A percentile compares a stretch with the other conserved stretches of the same genome.
phyloP scores from a whole-genome alignment of 2,113 vertebrate species.

The Larimichthys polyactis region DNA sequence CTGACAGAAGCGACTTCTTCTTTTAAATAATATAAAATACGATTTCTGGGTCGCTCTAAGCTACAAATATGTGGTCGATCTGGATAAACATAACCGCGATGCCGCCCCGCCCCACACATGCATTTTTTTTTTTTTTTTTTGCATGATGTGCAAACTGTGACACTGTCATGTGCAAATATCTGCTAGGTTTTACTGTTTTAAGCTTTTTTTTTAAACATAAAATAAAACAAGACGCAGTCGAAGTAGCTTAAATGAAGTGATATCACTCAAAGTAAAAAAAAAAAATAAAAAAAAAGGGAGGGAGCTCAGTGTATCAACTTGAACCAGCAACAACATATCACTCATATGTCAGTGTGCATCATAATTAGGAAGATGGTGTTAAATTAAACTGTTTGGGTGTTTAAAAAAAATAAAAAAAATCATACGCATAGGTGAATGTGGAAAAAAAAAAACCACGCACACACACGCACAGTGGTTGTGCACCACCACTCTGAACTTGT shows the following conservation, averaged over 20 bases:
- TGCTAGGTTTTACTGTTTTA: not conserved
- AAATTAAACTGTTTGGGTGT: not conserved
- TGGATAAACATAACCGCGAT: constrained; percentile 40
- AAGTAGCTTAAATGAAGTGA: not conserved
- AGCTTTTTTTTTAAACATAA: no score
- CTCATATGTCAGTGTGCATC: not conserved
- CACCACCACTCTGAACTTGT: not conserved
- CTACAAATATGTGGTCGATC: not conserved
- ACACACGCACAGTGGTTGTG: not conserved
- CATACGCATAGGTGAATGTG: not conserved
- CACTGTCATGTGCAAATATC: constrained; percentile 24
- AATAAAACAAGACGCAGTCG: not conserved
- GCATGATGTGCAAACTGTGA: constrained; percentile 25
- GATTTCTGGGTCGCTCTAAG: not conserved
- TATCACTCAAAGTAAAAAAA: not conserved
- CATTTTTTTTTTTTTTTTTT: not conserved
- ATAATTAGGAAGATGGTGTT: not conserved
- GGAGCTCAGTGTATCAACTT: constrained; percentile 7
- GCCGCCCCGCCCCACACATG: constrained; percentile 66
- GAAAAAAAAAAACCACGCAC: no score
- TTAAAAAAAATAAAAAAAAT: not conserved
- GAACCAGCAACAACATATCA: not conserved
- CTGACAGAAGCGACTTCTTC: not conserved
- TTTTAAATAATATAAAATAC: not conserved
- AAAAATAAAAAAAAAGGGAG: no score